These are phyloP conservation scores for Athetis lepigone DNA, from an alignment of 2,888 invertebrate species.

Conservation along the genomic window DNA sequence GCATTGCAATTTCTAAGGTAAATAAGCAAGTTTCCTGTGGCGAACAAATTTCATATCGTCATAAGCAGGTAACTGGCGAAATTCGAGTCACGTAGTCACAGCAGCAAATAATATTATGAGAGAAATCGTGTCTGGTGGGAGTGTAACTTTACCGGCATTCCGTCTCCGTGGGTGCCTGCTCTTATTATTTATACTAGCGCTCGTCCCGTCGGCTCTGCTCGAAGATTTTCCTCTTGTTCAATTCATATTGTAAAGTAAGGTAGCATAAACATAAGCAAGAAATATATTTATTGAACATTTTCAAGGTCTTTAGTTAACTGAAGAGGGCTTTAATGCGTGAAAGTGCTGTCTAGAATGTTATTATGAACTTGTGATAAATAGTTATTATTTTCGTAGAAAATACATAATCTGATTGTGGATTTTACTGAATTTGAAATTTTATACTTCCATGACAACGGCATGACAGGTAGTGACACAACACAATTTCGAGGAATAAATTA, in stretches of 20 bases:
- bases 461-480: not conserved
- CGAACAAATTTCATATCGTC: constrained; percentile 81
- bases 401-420: not conserved
- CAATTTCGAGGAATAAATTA: not conserved
- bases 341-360: not conserved
- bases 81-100: constrained; percentile 81
- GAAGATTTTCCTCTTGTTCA: constrained; percentile 38
- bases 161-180: constrained; percentile 63
- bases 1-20: constrained; percentile 77
- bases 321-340: not conserved
- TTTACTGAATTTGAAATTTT: not conserved
- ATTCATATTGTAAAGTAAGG: constrained; percentile 28
- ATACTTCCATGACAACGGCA: not conserved
- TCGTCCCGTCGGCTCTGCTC: constrained; percentile 34
- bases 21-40: constrained; percentile 79
- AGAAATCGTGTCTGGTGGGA: constrained; percentile 81
- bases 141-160: constrained; percentile 76
- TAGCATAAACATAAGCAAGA: constrained; percentile 6
- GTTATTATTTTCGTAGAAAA: not conserved
- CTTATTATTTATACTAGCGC: constrained; percentile 57
- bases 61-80: constrained; percentile 77
- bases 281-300: constrained; percentile 9
- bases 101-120: constrained; percentile 86
- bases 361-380: not conserved
- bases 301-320: constrained; percentile 2